Evolutionary conservation across 1,140 invertebrate species (phyloP).

Genomic region (Drosophila nannoptera): DNA sequence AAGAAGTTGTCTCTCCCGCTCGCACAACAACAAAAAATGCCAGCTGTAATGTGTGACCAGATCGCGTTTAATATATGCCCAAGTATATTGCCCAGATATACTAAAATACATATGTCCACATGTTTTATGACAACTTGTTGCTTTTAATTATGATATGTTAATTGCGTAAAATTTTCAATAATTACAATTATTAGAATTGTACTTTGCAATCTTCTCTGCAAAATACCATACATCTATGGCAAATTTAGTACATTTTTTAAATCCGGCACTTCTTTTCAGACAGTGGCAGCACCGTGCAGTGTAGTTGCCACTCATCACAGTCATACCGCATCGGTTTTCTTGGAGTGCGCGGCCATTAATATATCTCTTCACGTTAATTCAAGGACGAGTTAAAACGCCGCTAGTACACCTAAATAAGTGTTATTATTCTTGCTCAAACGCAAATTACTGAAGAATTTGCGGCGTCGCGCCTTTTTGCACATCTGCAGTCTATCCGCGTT

Average conservation of each 20-base stretch:
- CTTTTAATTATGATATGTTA: too few species aligned
- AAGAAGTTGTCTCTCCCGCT: constrained; percentile 24
- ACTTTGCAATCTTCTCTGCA: background rate
- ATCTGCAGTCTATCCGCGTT: constrained; percentile 1
- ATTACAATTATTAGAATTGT: background rate
- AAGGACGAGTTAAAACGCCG: constrained; percentile 1
- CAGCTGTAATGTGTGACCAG: constrained; percentile 20
- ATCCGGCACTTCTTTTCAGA: background rate
- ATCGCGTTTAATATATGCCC: background rate
- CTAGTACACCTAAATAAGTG: background rate
- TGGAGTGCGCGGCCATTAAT: constrained; percentile 21
- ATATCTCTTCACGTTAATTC: background rate
- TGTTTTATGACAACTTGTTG: too few species aligned
- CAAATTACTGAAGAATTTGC: background rate
- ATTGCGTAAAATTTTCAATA: background rate
- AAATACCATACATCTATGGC: constrained; percentile 3
- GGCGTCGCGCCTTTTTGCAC: background rate
- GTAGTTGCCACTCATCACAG: constrained; percentile 12
- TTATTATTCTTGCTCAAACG: background rate
- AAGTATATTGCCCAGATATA: too few species aligned
- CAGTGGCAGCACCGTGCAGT: constrained; percentile 11
- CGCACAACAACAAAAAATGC: constrained; percentile 35
- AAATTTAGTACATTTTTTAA: background rate
- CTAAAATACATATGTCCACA: too few species aligned
- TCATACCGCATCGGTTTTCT: constrained; percentile 27